phyloP scores from a whole-genome alignment of 2,113 vertebrate genomes.

The Phainopepla nitens region DNA sequence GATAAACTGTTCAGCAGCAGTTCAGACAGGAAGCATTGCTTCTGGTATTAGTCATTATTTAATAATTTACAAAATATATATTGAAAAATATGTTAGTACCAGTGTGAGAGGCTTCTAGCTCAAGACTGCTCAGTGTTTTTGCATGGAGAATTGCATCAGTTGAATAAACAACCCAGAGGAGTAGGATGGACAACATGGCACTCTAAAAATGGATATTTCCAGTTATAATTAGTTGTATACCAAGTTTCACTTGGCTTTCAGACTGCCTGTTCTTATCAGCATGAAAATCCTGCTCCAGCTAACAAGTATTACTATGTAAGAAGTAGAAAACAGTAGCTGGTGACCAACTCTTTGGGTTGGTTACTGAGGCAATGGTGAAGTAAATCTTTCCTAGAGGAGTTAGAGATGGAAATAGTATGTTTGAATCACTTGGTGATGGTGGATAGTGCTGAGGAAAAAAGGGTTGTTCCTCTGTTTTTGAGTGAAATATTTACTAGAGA shows the following conservation, averaged over 20 bases:
- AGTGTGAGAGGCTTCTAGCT: background rate
- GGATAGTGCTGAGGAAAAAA: background rate
- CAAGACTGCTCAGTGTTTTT: background rate
- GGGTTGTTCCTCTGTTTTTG: background rate
- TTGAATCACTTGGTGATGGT: background rate
- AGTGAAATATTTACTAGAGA: background rate
- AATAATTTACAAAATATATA: background rate
- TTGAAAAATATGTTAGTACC: background rate
- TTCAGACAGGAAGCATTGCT: background rate
- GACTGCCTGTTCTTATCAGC: background rate
- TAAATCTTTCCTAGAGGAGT: background rate
- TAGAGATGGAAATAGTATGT: background rate
- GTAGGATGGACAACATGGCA: background rate
- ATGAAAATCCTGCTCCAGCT: background rate
- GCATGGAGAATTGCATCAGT: background rate
- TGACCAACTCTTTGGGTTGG: background rate
- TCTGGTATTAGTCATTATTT: background rate
- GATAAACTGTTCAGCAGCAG: background rate
- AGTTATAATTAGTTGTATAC: background rate
- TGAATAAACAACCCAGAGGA: background rate
- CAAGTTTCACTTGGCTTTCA: background rate
- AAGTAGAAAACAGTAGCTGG: background rate
- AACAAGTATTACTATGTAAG: background rate
- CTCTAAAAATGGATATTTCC: background rate
- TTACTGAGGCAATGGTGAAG: background rate